Evolutionary conservation across 2,797 vertebrate genomes (phyloP).

Genomic region (Coilia nasus): DNA sequence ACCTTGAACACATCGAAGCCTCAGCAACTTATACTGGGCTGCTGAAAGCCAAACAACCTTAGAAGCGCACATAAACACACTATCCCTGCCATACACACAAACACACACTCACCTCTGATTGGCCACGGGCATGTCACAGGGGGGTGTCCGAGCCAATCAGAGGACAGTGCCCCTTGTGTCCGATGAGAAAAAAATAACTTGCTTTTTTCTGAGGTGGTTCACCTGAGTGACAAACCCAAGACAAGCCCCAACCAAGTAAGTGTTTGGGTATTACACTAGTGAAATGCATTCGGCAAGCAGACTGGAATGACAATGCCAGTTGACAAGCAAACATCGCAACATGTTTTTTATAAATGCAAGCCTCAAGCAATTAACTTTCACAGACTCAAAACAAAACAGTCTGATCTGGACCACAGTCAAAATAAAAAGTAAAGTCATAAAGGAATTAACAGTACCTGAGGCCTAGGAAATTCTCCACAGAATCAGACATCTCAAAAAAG

Average conservation of each 20-base stretch:
- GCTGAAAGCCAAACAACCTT: conserved; percentile 51
- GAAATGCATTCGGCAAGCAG: conserved; percentile 4
- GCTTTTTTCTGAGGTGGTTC: conserved; percentile 72
- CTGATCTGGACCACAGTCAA: conserved; percentile 12
- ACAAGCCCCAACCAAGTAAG: conserved; percentile 52
- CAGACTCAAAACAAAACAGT: not conserved
- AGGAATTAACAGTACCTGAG: not conserved
- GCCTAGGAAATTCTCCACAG: not conserved
- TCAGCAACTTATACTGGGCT: conserved; percentile 63
- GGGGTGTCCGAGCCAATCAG: conserved; percentile 83
- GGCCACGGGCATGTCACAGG: conserved; percentile 85
- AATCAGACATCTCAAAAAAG: not conserved
- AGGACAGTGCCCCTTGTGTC: conserved; percentile 82
- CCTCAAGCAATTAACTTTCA: conserved; percentile 15
- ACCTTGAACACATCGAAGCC: conserved; percentile 62
- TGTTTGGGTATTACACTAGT: not conserved
- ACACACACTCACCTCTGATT: conserved; percentile 81
- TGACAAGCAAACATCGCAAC: not conserved
- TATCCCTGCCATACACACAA: conserved; percentile 35
- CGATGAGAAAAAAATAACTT: conserved; percentile 70
- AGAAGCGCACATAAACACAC: conserved; percentile 30
- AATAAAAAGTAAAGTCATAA: not conserved
- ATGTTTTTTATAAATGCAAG: not conserved
- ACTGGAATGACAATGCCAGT: not conserved
- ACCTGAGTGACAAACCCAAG: conserved; percentile 76